Evolutionary conservation across 2,797 vertebrate genomes (phyloP), one percentile per base, ranked within the genome.

Genomic region (Cossypha dichroa): DNA sequence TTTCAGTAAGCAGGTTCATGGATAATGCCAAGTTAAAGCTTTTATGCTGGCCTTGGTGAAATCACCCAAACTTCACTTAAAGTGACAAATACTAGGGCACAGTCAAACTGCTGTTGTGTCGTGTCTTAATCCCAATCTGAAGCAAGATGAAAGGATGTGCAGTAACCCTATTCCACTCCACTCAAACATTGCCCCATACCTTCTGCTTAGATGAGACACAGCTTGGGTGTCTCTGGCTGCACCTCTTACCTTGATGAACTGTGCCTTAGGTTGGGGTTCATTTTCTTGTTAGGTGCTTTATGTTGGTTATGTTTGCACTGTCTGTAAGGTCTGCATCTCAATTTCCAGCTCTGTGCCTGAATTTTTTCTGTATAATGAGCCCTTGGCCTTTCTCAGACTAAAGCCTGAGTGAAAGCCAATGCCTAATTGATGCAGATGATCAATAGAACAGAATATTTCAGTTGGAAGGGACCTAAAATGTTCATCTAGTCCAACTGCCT

Each of bases 121-220:
- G 60, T 76, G 19, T 8, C 72, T 76, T 88, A 54, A 55, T 52
- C 29, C n/a, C 45, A 80, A 5, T 31, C 11, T 74, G 23, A 29
- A 80, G 7, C 8, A 38, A 33, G 15, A 77, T 6, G 1, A 43
- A 76, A 11, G 14, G 13, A 59, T 48, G 6, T 55, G 20, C 55
- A 69, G 6, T 49, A 66, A 41, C 4, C 10, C 40, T 25, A 17
- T 10, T 76, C 11, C 14, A 54, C 19, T 79, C 22, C 25, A 51
- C 21, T 74, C n/a, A 22, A 18, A 69, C 1, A 2, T 20, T 56
- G n/a, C 13, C 49, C 19, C 0, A 1, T 13, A 34, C 9, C 8
- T 62, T 52, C 33, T 49, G 21, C 34, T 82, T 25, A 46, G 46
- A 31, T 16, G 52, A 72, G 36, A 45, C 33, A 52, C 4, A 68